Evolutionary conservation across 2,888 invertebrate genomes (phyloP).

Genomic region (Ligdia adustata): DNA sequence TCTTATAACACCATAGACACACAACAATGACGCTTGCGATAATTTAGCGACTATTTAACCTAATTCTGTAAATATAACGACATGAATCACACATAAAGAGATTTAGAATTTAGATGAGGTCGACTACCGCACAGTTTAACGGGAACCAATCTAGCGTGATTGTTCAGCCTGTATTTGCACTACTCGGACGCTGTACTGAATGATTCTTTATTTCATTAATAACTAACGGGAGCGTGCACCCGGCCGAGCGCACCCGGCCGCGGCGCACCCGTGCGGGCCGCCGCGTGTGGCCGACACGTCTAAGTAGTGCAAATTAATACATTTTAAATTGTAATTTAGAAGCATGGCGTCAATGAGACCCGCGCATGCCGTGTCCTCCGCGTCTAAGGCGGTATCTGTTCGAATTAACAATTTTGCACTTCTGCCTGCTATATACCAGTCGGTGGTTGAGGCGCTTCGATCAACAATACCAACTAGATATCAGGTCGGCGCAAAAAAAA

Average conservation of each 20-base stretch:
- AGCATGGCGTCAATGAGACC: constrained; percentile 46
- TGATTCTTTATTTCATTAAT: constrained; percentile 23
- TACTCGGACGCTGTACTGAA: constrained; percentile 25
- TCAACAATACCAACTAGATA: no score
- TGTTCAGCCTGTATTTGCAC: constrained; percentile 35
- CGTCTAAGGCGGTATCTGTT: constrained; percentile 37
- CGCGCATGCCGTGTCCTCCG: constrained; percentile 45
- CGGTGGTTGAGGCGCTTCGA: constrained; percentile 53
- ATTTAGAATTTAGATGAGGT: constrained; percentile 35
- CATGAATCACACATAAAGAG: constrained; percentile 38
- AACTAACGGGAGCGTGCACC: not conserved
- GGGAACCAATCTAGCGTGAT: constrained; percentile 54
- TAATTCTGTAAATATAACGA: constrained; percentile 34
- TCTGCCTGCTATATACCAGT: constrained; percentile 45
- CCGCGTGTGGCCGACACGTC: not conserved
- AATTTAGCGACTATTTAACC: constrained; percentile 38
- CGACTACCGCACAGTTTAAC: constrained; percentile 47
- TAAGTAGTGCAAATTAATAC: constrained; percentile 10
- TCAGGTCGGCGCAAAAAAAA: no score
- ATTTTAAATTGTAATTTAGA: constrained; percentile 38
- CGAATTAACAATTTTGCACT: constrained; percentile 41
- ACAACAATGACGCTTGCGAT: constrained; percentile 39
- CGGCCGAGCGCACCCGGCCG: not conserved
- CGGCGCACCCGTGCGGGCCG: constrained; percentile 19
- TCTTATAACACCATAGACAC: constrained; percentile 37